Evolutionary conservation across 92 coral and sea anemone species (phyloP).

Genomic region (Chrysogorgia sp.): DNA sequence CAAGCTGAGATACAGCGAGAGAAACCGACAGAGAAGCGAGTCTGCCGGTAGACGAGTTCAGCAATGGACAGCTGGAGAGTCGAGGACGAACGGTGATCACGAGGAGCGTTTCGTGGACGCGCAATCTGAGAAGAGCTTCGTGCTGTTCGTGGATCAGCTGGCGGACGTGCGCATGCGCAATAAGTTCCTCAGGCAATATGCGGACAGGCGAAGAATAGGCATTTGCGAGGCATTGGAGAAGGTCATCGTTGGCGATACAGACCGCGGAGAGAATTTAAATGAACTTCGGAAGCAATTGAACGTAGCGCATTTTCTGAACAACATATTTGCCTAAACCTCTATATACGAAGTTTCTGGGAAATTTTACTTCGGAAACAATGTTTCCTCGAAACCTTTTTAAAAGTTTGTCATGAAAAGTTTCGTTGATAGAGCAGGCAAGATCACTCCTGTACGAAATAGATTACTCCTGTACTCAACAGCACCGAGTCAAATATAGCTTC

Average conservation of each 20-base stretch:
- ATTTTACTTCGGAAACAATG: no score
- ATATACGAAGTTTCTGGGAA: no score
- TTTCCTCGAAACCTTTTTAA: no score
- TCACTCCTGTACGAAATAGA: no score
- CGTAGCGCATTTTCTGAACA: neutral
- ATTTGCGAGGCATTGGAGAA: slow-evolving; percentile 32
- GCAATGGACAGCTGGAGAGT: slow-evolving; percentile 1
- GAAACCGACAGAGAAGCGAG: neutral
- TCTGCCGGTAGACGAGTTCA: neutral
- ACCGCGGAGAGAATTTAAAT: neutral
- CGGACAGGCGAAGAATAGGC: slow-evolving; percentile 12
- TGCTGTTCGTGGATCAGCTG: slow-evolving; percentile 24
- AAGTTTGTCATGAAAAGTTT: no score
- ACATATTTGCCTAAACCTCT: slow-evolving; percentile 9
- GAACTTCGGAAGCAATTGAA: slow-evolving; percentile 13
- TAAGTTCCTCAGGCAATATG: neutral
- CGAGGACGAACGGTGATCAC: no score
- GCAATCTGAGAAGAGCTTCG: slow-evolving; percentile 1
- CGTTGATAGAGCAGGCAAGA: no score
- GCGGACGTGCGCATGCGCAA: slow-evolving; percentile 13
- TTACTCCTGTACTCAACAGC: no score
- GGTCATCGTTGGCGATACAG: neutral
- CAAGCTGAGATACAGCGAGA: neutral
- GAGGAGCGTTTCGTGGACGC: neutral
- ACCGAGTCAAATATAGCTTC: no score